These are phyloP conservation scores for Lepidurus packardi DNA, from an alignment of 1,140 invertebrate genomes.

Conservation along the genomic window DNA sequence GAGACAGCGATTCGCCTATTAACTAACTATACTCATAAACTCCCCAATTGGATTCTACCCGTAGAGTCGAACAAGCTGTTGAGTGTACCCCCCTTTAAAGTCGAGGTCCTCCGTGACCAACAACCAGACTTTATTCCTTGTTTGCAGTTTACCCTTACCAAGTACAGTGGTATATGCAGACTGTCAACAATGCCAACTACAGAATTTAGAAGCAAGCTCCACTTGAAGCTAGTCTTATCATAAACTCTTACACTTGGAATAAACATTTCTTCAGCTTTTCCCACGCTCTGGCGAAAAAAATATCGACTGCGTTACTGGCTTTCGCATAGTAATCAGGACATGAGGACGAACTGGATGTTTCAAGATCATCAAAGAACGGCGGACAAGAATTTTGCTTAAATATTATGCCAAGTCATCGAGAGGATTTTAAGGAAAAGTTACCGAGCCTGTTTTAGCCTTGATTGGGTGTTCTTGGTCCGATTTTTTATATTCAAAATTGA, in stretches of 20 bases:
- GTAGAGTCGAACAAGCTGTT: background rate
- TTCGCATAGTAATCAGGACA: background rate
- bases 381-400: background rate
- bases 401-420: background rate
- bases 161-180: background rate
- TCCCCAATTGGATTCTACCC: background rate
- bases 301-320: background rate
- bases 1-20: constrained; percentile 10
- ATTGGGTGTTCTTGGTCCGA: too few relatives aligned
- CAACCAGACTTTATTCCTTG: background rate
- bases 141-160: background rate
- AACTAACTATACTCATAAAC: constrained; percentile 22
- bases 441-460: too few relatives aligned
- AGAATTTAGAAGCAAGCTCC: background rate
- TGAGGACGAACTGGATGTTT: background rate
- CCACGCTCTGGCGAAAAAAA: background rate
- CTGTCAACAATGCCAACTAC: background rate
- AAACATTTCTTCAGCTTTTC: background rate
- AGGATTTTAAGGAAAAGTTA: too few relatives aligned
- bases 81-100: background rate
- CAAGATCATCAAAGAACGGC: background rate
- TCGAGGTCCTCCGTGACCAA: background rate
- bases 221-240: background rate
- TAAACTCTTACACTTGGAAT: background rate
- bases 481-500: too few relatives aligned